Evolutionary conservation across 2,888 invertebrate genomes (phyloP).

Genomic region (Cheilosia vernalis): DNA sequence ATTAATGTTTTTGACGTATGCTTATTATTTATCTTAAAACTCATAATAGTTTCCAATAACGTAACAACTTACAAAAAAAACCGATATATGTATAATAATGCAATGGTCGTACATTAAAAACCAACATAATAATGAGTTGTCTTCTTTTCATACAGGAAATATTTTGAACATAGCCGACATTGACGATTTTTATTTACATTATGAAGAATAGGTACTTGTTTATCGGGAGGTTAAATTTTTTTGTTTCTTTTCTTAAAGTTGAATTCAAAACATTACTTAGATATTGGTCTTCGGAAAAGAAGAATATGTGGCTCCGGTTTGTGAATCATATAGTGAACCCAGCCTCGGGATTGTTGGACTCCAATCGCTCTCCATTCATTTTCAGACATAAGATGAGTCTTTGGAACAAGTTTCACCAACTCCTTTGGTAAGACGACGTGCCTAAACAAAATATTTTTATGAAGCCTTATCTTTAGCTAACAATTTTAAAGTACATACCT

Average conservation of each 20-base stretch:
- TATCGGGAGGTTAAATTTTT: neutral
- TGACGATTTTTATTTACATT: conserved; percentile 34
- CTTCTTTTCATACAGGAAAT: neutral
- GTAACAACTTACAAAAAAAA: neutral
- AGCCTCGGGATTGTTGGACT: conserved; percentile 97
- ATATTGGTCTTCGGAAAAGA: conserved; percentile 91
- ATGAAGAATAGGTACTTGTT: neutral
- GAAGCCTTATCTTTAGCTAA: neutral
- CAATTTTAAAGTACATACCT: conserved; percentile 86
- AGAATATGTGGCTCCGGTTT: conserved; percentile 97
- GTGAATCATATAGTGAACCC: conserved; percentile 99
- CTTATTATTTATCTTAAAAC: conserved; percentile 10
- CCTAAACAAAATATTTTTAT: conserved; percentile 84
- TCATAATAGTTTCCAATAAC: conserved; percentile 10
- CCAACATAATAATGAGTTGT: neutral
- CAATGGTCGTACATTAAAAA: neutral
- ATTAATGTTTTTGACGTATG: conserved; percentile 36
- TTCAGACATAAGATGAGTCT: conserved; percentile 96
- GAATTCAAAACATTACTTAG: conserved; percentile 78
- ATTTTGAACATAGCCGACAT: conserved; percentile 8
- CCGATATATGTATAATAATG: conserved; percentile 4
- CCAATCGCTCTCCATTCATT: conserved; percentile 97
- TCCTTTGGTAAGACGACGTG: conserved; percentile 98
- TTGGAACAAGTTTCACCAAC: conserved; percentile 94
- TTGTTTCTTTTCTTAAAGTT: neutral